Conservation (phyloP, 2,797 vertebrate genomes). For the Chrysocyon brachyurus region DNA sequence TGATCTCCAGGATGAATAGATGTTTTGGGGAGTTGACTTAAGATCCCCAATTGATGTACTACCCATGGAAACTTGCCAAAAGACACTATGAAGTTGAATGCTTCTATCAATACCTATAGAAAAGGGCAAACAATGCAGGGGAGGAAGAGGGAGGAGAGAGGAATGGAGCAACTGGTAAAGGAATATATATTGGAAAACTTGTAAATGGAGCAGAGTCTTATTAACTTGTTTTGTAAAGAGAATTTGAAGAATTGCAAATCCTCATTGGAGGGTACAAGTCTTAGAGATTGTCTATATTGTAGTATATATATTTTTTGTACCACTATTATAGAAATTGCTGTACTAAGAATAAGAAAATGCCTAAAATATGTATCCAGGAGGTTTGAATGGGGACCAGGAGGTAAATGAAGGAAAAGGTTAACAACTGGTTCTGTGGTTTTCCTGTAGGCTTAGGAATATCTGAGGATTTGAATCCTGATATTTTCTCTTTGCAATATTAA, state of each 20-base stretch:
- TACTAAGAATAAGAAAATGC: conserved; percentile 14
- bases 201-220: neutral
- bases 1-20: neutral
- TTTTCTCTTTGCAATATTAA: conserved; percentile 6
- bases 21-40: neutral
- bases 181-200: neutral
- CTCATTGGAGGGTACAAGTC: neutral
- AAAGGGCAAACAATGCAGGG: neutral
- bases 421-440: neutral
- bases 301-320: neutral
- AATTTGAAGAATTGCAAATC: neutral
- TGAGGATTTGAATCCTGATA: neutral
- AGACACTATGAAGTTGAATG: neutral
- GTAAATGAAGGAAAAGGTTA: neutral
- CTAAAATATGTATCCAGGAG: neutral
- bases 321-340: neutral
- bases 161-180: neutral
- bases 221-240: neutral
- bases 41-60: neutral
- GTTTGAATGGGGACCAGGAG: neutral
- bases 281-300: neutral
- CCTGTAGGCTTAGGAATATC: neutral
- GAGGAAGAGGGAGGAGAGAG: neutral
- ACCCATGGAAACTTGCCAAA: neutral
- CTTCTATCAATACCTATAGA: neutral